A percentile compares a stretch with the other conserved stretches of the same genome.
These are phyloP conservation scores for Mus minutoides DNA, from an alignment of 2,797 vertebrate species.

Conservation along the genomic window DNA sequence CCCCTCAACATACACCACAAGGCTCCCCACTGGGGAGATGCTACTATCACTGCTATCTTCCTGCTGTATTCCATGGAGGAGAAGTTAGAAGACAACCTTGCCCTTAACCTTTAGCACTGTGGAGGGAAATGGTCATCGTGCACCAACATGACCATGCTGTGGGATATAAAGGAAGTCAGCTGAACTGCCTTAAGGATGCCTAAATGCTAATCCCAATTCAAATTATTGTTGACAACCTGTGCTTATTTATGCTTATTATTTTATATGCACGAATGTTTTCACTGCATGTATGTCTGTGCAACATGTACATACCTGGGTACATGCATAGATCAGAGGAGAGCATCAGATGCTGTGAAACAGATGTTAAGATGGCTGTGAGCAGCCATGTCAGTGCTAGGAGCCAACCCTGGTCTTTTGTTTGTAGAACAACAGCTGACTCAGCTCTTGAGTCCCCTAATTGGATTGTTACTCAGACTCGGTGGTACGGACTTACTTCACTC, in stretches of 20 bases:
- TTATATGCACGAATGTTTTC: background rate
- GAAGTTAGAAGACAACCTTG: background rate
- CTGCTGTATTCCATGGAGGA: too few species aligned
- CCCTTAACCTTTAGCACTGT: background rate
- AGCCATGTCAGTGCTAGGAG: background rate
- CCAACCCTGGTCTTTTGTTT: background rate
- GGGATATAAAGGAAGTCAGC: background rate
- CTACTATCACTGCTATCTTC: background rate
- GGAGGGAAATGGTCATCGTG: background rate
- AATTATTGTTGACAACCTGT: background rate
- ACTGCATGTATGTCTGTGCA: background rate
- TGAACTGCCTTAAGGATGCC: background rate
- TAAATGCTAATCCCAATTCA: constrained; percentile 11
- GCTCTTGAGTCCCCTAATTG: background rate
- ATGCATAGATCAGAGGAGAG: background rate
- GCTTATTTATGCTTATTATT: background rate
- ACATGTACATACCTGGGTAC: background rate
- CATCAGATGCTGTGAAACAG: background rate
- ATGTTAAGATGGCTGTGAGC: background rate
- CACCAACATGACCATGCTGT: background rate
- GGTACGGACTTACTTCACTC: background rate
- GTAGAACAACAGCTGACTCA: background rate
- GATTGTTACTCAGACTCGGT: background rate
- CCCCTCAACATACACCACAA: background rate
- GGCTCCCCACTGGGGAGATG: background rate